Percentiles rank a stretch among this genome's conserved stretches.
These are phyloP conservation scores for Buathra laborator DNA, from an alignment of 2,888 invertebrate species.

Conservation along the genomic window DNA sequence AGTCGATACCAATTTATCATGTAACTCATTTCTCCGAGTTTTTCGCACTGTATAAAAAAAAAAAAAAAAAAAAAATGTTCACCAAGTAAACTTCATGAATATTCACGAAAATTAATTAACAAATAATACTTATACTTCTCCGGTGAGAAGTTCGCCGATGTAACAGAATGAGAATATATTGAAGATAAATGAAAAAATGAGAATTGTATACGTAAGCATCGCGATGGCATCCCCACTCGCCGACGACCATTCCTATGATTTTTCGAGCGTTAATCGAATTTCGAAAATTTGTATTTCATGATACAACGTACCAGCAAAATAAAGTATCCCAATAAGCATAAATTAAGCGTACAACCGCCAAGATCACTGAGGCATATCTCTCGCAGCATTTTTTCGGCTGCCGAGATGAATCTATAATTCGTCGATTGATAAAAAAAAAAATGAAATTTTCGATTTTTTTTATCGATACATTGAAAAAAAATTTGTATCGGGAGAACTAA, in stretches of 20 bases:
- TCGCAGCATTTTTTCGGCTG: constrained; percentile 75
- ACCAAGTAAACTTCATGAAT: background rate
- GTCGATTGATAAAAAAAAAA: background rate
- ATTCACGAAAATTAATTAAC: no score
- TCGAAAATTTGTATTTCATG: background rate
- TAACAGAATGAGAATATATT: constrained; percentile 64
- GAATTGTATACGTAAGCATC: constrained; percentile 25
- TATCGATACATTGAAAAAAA: background rate
- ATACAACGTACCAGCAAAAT: constrained; percentile 47
- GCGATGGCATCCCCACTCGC: constrained; percentile 27
- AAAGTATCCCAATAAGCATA: constrained; percentile 71
- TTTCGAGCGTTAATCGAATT: background rate
- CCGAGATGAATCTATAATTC: constrained; percentile 29
- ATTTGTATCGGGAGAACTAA: background rate
- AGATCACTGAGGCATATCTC: constrained; percentile 78
- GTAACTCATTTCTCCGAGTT: constrained; percentile 52
- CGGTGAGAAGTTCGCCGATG: constrained; percentile 64
- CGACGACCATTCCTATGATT: constrained; percentile 35
- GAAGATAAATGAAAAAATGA: constrained; percentile 58
- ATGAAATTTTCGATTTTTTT: background rate
- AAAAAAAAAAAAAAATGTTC: background rate
- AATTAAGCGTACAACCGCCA: constrained; percentile 74
- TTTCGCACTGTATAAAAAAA: constrained; percentile 3
- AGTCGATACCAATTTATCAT: constrained; percentile 67
- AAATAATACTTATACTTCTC: constrained; percentile 49